Percentiles rank a stretch among this genome's conserved stretches.
phyloP scores from a whole-genome alignment of 2,797 vertebrate species.

The Hemitrygon akajei region DNA sequence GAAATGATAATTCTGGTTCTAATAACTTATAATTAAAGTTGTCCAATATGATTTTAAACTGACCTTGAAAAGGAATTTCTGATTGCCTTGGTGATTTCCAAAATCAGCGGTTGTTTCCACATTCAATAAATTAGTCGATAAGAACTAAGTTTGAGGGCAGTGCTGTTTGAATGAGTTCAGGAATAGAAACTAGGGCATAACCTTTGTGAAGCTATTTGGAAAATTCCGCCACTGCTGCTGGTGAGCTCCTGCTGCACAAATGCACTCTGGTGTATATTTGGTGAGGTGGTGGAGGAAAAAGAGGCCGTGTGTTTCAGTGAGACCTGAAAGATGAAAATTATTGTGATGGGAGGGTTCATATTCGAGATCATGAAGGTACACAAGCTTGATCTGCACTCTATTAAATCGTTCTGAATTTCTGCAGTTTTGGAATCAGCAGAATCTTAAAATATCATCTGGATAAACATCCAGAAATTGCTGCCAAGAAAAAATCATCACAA shows the following conservation, averaged over 20 bases:
- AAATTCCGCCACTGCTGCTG: not conserved
- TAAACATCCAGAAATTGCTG: not conserved
- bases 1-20: not conserved
- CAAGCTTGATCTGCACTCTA: not conserved
- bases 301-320: not conserved
- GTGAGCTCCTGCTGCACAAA: not conserved
- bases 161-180: not conserved
- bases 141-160: not conserved
- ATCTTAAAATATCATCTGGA: not conserved
- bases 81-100: not conserved
- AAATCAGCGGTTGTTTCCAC: not conserved
- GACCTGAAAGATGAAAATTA: not conserved
- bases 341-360: not conserved
- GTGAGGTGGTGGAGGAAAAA: not conserved
- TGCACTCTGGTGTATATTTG: too few species aligned
- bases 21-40: not conserved
- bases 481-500: not conserved
- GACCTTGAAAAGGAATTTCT: not conserved
- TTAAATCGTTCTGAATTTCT: not conserved
- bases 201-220: not conserved
- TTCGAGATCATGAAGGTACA: not conserved
- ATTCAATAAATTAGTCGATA: not conserved
- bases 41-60: not conserved
- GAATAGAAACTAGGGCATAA: not conserved
- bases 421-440: not conserved